These are phyloP conservation scores for Serranus cabrilla DNA, from an alignment of 2,797 vertebrate genomes.

Conservation along the genomic window DNA sequence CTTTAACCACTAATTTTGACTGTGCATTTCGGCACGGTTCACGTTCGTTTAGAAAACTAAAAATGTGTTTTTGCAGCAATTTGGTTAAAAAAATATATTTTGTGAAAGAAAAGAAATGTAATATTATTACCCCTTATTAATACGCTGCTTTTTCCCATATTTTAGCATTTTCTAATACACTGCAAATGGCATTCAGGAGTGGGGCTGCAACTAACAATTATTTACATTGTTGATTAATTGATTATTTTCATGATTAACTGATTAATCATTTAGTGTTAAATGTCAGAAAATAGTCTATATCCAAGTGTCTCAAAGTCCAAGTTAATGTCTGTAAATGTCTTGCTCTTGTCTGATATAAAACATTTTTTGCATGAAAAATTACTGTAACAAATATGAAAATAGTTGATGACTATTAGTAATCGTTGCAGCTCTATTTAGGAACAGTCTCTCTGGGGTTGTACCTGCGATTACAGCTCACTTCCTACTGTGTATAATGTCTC, in stretches of 20 bases:
- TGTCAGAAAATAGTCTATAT: no score
- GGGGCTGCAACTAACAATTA: no score
- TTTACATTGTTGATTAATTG: no score
- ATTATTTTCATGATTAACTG: no score
- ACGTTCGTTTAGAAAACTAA: slow-evolving; percentile 23
- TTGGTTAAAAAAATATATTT: neutral
- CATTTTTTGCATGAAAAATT: no score
- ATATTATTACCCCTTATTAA: neutral
- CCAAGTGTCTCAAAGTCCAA: no score
- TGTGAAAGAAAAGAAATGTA: neutral
- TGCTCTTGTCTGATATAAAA: no score
- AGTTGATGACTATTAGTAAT: no score
- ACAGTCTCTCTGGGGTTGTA: neutral
- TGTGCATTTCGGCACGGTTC: slow-evolving; percentile 4
- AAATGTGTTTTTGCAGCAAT: slow-evolving; percentile 10
- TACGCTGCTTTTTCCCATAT: neutral
- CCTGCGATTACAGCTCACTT: neutral
- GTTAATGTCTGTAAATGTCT: no score
- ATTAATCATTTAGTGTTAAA: no score
- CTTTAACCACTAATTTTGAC: slow-evolving; percentile 32
- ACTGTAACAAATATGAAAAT: no score
- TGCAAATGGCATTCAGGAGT: slow-evolving; percentile 1
- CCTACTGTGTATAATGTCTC: neutral
- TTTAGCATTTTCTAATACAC: slow-evolving; percentile 2
- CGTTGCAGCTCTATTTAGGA: no score